A percentile compares a stretch with the other conserved stretches of the same genome.
These are phyloP conservation scores for Stegana nigrithorax DNA, from an alignment of 2,888 invertebrate genomes.

Conservation along the genomic window DNA sequence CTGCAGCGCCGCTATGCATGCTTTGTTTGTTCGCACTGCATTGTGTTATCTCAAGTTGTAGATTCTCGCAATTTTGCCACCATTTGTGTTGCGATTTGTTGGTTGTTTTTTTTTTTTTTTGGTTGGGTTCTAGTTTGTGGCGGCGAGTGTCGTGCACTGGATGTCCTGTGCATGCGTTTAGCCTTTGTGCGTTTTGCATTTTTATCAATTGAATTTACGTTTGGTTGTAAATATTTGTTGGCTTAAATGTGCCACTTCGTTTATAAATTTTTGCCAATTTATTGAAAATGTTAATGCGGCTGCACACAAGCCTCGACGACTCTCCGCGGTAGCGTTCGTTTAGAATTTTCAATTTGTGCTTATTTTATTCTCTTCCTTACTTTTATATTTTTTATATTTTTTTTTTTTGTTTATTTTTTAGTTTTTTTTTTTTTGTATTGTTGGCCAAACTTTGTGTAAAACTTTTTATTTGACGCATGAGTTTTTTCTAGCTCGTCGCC, in stretches of 20 bases:
- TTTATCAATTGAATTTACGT: slow-evolving; percentile 58
- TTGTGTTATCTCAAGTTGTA: slow-evolving; percentile 59
- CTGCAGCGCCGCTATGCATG: neutral
- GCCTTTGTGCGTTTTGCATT: slow-evolving; percentile 15
- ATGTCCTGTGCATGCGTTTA: slow-evolving; percentile 6
- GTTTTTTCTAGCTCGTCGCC: slow-evolving; percentile 15
- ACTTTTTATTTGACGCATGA: neutral
- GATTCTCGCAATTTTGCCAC: slow-evolving; percentile 53
- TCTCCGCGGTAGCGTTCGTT: neutral
- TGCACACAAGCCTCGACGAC: neutral
- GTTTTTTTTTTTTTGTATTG: neutral
- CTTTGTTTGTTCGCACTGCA: slow-evolving; percentile 18
- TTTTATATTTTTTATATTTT: neutral
- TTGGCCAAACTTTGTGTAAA: neutral
- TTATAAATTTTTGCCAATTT: slow-evolving; percentile 12
- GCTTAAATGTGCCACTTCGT: slow-evolving; percentile 28
- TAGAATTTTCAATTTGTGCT: neutral
- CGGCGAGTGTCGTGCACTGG: slow-evolving; percentile 30
- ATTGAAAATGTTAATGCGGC: slow-evolving; percentile 7
- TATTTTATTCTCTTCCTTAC: neutral
- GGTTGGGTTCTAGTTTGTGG: too few relatives aligned
- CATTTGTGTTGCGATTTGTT: too few relatives aligned
- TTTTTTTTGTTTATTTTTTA: neutral
- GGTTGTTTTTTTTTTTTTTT: slow-evolving; percentile 15
- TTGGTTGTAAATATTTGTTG: slow-evolving; percentile 24